Evolutionary conservation across 2,113 vertebrate genomes (phyloP).

Genomic region (Peromyscus leucopus): DNA sequence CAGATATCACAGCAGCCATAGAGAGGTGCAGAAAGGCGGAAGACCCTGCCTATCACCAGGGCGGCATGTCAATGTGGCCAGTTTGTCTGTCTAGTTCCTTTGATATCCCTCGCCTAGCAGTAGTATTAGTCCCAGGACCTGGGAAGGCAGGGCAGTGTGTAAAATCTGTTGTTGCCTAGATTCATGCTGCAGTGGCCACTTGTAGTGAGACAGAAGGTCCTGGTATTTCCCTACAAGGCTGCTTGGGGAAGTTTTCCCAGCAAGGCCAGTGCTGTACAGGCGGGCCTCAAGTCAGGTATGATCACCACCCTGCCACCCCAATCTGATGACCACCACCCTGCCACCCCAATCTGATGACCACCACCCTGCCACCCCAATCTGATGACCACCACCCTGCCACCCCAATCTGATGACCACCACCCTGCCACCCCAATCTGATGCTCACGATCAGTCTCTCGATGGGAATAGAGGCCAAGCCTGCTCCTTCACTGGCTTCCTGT

Average conservation of each 20-base stretch:
- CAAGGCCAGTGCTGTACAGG: background rate
- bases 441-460: background rate
- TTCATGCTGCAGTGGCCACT: background rate
- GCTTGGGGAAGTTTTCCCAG: background rate
- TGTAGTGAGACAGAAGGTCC: too few relatives aligned
- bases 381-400: background rate
- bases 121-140: background rate
- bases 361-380: background rate
- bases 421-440: background rate
- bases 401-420: background rate
- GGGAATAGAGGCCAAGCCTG: background rate
- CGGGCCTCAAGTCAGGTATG: background rate
- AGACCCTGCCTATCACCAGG: background rate
- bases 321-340: too few relatives aligned
- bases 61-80: too few relatives aligned
- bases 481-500: background rate
- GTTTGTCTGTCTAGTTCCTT: background rate
- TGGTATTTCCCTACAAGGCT: background rate
- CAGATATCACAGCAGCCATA: background rate
- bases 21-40: rapidly evolving
- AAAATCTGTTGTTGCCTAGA: background rate
- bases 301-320: background rate
- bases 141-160: background rate
- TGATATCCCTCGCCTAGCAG: background rate
- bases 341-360: background rate